phyloP scores from a whole-genome alignment of 2,113 vertebrate species.

The Aramus guarauna region DNA sequence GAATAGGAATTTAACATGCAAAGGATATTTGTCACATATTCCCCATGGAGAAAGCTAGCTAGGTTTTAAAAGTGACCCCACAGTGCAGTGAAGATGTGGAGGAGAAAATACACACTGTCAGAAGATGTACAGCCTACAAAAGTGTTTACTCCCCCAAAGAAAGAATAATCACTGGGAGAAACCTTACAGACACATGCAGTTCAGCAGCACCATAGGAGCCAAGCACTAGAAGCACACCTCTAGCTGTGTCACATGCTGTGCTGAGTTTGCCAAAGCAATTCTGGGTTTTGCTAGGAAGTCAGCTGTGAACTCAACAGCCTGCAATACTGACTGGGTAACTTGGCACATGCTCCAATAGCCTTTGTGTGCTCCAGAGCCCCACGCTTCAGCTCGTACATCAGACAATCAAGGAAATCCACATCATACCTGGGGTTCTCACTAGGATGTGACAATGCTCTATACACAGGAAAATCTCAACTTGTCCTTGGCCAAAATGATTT shows the following conservation, averaged over 20 bases:
- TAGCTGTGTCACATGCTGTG: not conserved
- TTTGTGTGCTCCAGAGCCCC: not conserved
- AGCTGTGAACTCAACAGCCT: not conserved
- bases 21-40: not conserved
- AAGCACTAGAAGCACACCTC: not conserved
- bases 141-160: not conserved
- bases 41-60: not conserved
- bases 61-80: not conserved
- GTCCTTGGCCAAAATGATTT: not conserved
- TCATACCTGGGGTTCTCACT: not conserved
- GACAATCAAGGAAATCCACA: not conserved
- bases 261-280: not conserved
- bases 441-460: not conserved
- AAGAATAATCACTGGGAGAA: not conserved
- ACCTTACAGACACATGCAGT: not conserved
- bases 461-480: not conserved
- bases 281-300: not conserved
- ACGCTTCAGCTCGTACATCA: not conserved
- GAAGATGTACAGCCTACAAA: not conserved
- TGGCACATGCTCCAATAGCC: not conserved
- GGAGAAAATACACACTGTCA: not conserved
- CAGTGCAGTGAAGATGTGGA: not conserved
- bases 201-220: not conserved
- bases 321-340: not conserved
- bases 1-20: not conserved